Percentiles rank a stretch among this genome's conserved stretches.
phyloP scores from a whole-genome alignment of 2,888 invertebrate genomes.

The Lysandra coridon region DNA sequence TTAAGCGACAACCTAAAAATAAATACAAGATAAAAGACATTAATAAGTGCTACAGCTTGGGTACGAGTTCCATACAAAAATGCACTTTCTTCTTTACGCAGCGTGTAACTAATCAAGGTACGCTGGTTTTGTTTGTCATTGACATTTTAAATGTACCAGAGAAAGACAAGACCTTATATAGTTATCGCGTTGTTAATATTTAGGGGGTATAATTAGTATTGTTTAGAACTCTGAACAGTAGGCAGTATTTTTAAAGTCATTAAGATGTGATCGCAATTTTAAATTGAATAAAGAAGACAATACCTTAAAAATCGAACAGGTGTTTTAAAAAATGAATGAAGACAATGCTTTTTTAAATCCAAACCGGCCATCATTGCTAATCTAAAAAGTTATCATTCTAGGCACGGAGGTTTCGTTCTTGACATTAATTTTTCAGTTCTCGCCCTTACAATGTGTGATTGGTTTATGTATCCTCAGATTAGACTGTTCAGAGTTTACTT shows the following conservation, averaged over 20 bases:
- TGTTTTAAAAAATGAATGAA: constrained; percentile 4
- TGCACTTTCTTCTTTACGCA: too few relatives aligned
- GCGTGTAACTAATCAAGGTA: too few relatives aligned
- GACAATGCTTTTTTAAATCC: constrained; percentile 17
- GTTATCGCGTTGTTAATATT: too few relatives aligned
- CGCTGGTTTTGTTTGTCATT: too few relatives aligned
- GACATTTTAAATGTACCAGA: too few relatives aligned
- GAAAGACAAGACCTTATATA: too few relatives aligned
- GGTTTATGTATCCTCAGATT: constrained; percentile 56
- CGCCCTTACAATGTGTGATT: constrained; percentile 49
- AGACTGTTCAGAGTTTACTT: background rate
- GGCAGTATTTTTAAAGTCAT: background rate
- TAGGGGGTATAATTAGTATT: background rate
- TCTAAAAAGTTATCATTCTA: constrained; percentile 39
- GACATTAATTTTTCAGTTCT: constrained; percentile 41
- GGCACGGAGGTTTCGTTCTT: constrained; percentile 43
- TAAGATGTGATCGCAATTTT: constrained; percentile 2
- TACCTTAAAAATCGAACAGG: background rate
- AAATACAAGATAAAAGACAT: too few relatives aligned
- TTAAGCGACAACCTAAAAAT: too few relatives aligned
- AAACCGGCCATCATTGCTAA: background rate
- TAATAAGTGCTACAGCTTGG: too few relatives aligned
- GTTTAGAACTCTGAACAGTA: background rate
- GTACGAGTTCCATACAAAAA: too few relatives aligned
- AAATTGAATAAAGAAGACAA: background rate